These are phyloP conservation scores for Aricia artaxerxes DNA, from an alignment of 2,888 invertebrate species.

Conservation along the genomic window DNA sequence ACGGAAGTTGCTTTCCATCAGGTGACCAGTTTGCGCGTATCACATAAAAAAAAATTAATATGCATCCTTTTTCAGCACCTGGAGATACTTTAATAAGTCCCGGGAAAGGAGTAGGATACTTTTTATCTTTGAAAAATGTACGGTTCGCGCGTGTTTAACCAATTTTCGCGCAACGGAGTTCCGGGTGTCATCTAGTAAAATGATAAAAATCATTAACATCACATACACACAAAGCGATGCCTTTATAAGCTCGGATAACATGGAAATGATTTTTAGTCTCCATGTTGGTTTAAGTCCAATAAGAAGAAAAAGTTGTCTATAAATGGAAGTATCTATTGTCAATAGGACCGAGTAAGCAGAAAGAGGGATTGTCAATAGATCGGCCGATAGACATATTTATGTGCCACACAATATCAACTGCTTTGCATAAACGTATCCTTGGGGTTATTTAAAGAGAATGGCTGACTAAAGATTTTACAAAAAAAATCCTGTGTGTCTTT, in stretches of 20 bases:
- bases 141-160: too few species aligned
- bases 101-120: too few species aligned
- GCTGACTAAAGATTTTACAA: not conserved
- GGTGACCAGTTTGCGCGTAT: too few species aligned
- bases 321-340: slow-evolving; percentile 5
- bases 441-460: not conserved
- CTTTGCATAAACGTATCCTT: slow-evolving; percentile 17
- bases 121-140: too few species aligned
- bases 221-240: not conserved
- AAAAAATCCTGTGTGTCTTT: not conserved
- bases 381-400: slow-evolving; percentile 17
- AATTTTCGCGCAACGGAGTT: too few species aligned
- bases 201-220: not conserved
- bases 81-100: too few species aligned
- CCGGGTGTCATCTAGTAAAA: not conserved
- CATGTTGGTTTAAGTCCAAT: slow-evolving; percentile 4
- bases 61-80: too few species aligned
- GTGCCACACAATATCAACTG: slow-evolving; percentile 4
- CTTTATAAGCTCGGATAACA: not conserved
- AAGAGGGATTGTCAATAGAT: slow-evolving; percentile 7
- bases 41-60: too few species aligned
- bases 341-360: not conserved
- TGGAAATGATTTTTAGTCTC: not conserved
- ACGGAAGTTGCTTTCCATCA: too few species aligned
- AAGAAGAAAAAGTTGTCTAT: slow-evolving; percentile 8